Evolutionary conservation across 2,797 vertebrate species (phyloP), one percentile per base, ranked within the genome.

Genomic region (Valencia hispanica): DNA sequence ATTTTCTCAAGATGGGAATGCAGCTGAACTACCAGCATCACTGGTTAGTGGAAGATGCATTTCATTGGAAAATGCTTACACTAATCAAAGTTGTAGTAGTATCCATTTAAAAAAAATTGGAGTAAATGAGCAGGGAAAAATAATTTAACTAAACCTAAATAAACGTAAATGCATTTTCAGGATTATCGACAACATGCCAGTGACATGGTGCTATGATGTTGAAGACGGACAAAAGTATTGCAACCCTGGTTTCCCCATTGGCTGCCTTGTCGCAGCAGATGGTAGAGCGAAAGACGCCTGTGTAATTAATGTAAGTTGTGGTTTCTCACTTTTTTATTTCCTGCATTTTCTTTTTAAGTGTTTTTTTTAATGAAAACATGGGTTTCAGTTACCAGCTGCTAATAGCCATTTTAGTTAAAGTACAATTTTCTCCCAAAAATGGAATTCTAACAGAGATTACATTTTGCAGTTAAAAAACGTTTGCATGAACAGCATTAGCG

Each of bases 111-210:
- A 68, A 43, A 7, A 10, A 12, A n/a, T n/a, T n/a, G 27, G 7
- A 15, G 27, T 11, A 2, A 51, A 69, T 22, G 4, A 57, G 50
- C 0, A 51, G 73, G 5, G 30, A 1, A 57, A 55, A 30, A 27
- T 30, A 47, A n/a, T 45, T 41, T 43, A 41, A 41, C 43, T 22
- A 5, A 68, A 2, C 7, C 74, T 48, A 69, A 79, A 17, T 12
- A 47, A 18, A 30, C 34, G 0, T 66, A 72, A 18, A 57, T 87
- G 69, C 88, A 73, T 73, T 80, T 87, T 18, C 80, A 98, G 97
- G 96, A 97, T 98, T 81, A 93, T 98, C 61, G 97, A 97, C 94
- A 98, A 98, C 90, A 98, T 98, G 97, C 97, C 96, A 0, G 96
- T 98, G 77, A 97, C 96, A 0, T 99, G 97, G 97, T 99, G 97